Percentiles rank a stretch among this genome's conserved stretches.
Evolutionary conservation across 2,797 vertebrate species (phyloP).

Genomic region (Pempheris klunzingeri): DNA sequence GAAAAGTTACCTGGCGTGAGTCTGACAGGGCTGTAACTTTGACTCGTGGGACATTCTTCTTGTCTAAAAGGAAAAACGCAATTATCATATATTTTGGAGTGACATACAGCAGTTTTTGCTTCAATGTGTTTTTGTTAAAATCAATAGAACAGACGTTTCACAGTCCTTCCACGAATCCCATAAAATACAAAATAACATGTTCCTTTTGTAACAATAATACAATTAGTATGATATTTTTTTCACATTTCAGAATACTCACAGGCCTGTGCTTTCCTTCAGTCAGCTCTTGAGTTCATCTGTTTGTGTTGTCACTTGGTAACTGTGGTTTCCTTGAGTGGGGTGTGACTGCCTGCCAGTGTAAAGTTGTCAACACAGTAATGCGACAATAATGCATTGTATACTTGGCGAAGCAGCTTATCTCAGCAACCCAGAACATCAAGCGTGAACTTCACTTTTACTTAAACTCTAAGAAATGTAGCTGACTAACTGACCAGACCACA

Average conservation of each 20-base stretch:
- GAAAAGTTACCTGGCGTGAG: slow-evolving; percentile 62
- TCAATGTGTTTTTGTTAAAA: background rate
- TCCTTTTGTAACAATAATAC: background rate
- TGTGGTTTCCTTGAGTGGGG: slow-evolving; percentile 53
- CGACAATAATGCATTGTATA: slow-evolving; percentile 35
- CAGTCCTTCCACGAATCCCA: background rate
- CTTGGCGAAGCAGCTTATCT: slow-evolving; percentile 25
- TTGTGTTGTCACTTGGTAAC: slow-evolving; percentile 82
- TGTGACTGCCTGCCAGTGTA: slow-evolving; percentile 53
- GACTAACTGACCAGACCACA: background rate
- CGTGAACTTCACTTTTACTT: slow-evolving; percentile 1
- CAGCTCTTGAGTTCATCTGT: slow-evolving; percentile 60
- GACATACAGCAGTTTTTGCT: background rate
- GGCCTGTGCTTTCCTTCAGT: slow-evolving; percentile 29
- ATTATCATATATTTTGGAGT: background rate
- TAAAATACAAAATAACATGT: background rate
- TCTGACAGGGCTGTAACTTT: slow-evolving; percentile 38
- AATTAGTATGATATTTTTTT: background rate
- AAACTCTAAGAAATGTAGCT: background rate
- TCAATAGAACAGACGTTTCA: background rate
- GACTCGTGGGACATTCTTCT: slow-evolving; percentile 66
- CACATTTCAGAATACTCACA: slow-evolving; percentile 52
- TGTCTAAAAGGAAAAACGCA: slow-evolving; percentile 14
- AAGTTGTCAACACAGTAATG: slow-evolving; percentile 63
- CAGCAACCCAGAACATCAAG: slow-evolving; percentile 17